These are phyloP conservation scores for Venturia canescens DNA, from an alignment of 1,140 invertebrate genomes.

Conservation along the genomic window DNA sequence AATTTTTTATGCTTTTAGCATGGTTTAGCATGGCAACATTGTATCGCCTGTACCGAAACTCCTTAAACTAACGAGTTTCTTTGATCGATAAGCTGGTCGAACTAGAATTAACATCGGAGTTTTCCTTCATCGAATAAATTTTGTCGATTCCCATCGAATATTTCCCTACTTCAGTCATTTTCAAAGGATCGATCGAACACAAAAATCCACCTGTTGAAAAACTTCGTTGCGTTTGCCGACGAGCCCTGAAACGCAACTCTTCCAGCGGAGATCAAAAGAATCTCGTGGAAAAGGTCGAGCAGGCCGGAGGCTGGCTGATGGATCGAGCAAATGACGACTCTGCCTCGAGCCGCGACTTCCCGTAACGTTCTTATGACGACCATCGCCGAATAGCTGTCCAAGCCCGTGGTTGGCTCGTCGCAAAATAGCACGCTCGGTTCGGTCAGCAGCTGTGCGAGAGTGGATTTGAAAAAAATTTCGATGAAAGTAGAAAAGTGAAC, in stretches of 20 bases:
- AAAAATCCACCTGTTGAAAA: slow-evolving; percentile 80
- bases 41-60: too few species aligned
- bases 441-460: slow-evolving; percentile 85
- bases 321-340: slow-evolving; percentile 89
- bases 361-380: slow-evolving; percentile 84
- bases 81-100: too few species aligned
- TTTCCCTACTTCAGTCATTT: too few species aligned
- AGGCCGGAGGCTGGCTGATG: slow-evolving; percentile 93
- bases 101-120: too few species aligned
- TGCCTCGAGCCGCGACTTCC: slow-evolving; percentile 81
- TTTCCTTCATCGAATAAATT: too few species aligned
- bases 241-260: slow-evolving; percentile 89
- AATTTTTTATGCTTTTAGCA: too few species aligned
- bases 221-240: slow-evolving; percentile 78
- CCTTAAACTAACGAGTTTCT: too few species aligned
- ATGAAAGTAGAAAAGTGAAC: too few species aligned
- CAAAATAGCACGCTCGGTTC: slow-evolving; percentile 88
- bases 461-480: too few species aligned
- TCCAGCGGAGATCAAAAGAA: slow-evolving; percentile 87
- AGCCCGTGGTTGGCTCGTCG: slow-evolving; percentile 89
- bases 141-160: too few species aligned
- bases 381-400: slow-evolving; percentile 89
- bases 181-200: too few species aligned
- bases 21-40: too few species aligned
- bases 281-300: slow-evolving; percentile 88